Conservation (phyloP, 1,140 invertebrate species). For the Orchesella cincta region DNA sequence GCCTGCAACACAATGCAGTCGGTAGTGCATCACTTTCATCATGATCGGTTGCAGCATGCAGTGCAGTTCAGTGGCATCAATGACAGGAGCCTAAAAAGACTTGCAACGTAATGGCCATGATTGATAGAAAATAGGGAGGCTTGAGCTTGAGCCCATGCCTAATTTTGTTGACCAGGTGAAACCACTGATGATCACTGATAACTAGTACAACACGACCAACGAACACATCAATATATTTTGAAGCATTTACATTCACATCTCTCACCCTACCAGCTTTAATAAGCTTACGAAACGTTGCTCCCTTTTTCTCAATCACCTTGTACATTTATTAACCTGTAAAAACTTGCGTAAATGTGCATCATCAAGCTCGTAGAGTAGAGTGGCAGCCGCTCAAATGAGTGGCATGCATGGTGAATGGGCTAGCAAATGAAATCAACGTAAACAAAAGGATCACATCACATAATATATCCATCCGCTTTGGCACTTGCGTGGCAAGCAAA, state of each 20-base stretch:
- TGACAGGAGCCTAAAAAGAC: background rate
- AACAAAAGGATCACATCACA: slow-evolving; percentile 10
- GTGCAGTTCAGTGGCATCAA: no score
- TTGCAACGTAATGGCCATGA: slow-evolving; percentile 10
- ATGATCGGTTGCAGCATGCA: background rate
- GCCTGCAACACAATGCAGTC: background rate
- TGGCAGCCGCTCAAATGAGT: background rate
- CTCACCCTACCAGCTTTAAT: no score
- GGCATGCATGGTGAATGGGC: background rate
- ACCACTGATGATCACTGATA: slow-evolving; percentile 2
- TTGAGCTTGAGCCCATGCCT: background rate
- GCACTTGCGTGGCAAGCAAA: no score
- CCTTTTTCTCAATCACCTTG: slow-evolving; percentile 2
- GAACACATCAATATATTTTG: background rate
- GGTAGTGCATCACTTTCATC: background rate
- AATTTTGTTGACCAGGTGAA: slow-evolving; percentile 14
- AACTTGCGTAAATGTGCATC: background rate
- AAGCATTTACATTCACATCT: background rate
- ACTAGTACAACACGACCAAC: background rate
- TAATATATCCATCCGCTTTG: no score
- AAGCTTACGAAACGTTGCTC: slow-evolving; percentile 11
- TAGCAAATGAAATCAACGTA: slow-evolving; percentile 3
- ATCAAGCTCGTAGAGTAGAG: no score
- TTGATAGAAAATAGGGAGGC: slow-evolving; percentile 14
- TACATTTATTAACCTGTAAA: slow-evolving; percentile 6